A percentile compares a stretch with the other conserved stretches of the same genome.
phyloP scores from a whole-genome alignment of 2,888 invertebrate species.

The Urechis unicinctus region DNA sequence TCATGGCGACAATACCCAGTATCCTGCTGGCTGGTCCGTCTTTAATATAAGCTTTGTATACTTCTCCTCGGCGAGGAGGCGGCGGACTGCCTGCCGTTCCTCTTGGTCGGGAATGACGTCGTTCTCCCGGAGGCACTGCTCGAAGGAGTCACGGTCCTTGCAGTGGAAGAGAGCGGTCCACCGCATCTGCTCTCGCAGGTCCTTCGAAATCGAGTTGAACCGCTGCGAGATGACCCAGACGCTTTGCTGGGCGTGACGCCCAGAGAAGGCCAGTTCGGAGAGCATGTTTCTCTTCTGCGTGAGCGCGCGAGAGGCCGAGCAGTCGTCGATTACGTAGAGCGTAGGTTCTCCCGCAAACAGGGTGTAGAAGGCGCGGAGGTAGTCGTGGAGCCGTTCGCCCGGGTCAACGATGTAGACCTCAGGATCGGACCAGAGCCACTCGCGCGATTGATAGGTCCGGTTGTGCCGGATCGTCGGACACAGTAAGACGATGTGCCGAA shows the following conservation, averaged over 20 bases:
- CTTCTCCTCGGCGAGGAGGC: not conserved
- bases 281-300: conserved; percentile 13
- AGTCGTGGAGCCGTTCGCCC: conserved; percentile 12
- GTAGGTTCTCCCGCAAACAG: conserved; percentile 14
- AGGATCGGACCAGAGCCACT: conserved; percentile 3
- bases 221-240: conserved; percentile 3
- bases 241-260: conserved; percentile 6
- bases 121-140: conserved; percentile 20
- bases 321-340: conserved; percentile 22
- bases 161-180: conserved; percentile 14
- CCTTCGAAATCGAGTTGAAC: not conserved
- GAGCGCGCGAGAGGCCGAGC: conserved; percentile 14
- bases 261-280: conserved; percentile 4
- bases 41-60: conserved; percentile 5
- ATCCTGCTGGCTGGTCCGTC: conserved; percentile 1
- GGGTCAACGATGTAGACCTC: conserved; percentile 7
- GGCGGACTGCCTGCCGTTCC: conserved; percentile 2
- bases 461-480: conserved; percentile 8
- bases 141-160: conserved; percentile 16
- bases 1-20: too few species aligned
- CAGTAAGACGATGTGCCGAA: conserved; percentile 9
- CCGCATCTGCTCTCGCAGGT: not conserved
- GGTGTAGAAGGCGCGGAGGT: conserved; percentile 8
- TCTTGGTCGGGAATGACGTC: conserved; percentile 17
- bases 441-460: conserved; percentile 1